phyloP scores from a whole-genome alignment of 2,113 vertebrate species.

The Tamias sibiricus region DNA sequence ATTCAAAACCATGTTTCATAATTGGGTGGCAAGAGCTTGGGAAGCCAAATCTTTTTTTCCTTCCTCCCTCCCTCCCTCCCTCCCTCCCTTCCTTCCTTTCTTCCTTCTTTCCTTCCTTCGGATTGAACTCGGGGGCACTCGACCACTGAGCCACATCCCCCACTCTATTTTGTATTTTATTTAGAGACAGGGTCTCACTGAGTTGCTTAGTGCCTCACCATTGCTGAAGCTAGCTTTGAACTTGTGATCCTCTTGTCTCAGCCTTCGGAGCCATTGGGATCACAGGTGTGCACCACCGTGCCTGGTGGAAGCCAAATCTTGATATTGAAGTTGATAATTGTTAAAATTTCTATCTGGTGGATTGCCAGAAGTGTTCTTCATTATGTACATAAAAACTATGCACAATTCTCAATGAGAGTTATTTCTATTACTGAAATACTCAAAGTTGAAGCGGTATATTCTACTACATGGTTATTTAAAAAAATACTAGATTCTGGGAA shows the following conservation, averaged over 20 bases:
- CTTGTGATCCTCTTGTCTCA: too few relatives aligned
- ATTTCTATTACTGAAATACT: background rate
- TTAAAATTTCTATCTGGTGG: constrained; percentile 14
- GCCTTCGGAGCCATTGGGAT: too few relatives aligned
- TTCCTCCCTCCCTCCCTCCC: too few relatives aligned
- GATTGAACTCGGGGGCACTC: too few relatives aligned
- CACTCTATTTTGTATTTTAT: too few relatives aligned
- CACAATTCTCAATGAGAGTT: background rate
- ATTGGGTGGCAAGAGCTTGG: background rate
- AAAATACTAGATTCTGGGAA: background rate
- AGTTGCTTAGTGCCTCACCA: too few relatives aligned
- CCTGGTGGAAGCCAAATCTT: background rate
- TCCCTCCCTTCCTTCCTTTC: too few relatives aligned
- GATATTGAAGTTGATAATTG: background rate
- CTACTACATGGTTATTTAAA: background rate
- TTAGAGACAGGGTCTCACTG: too few relatives aligned
- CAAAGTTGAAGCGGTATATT: background rate
- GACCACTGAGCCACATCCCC: too few relatives aligned
- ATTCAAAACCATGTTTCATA: constrained; percentile 29
- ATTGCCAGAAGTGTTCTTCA: background rate
- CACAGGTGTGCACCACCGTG: too few relatives aligned
- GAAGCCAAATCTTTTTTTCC: background rate
- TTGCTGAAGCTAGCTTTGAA: too few relatives aligned
- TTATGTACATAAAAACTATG: background rate
- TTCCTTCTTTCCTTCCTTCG: too few relatives aligned